These are phyloP conservation scores for Drosophila pandora DNA, from an alignment of 1,140 invertebrate species.

Conservation along the genomic window DNA sequence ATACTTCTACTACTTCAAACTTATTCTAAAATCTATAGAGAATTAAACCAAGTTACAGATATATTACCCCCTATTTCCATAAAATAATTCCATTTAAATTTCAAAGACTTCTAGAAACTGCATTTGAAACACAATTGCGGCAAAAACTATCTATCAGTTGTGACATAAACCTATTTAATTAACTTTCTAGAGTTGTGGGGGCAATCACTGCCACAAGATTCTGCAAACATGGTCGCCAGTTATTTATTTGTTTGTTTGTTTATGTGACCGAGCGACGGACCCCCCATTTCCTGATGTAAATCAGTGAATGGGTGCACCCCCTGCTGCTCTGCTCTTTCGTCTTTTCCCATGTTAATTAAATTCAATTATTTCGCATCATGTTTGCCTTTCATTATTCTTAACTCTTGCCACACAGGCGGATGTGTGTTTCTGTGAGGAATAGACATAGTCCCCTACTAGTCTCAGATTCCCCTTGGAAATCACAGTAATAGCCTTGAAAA, in stretches of 20 bases:
- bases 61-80: no score
- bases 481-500: no score
- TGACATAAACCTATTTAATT: constrained; percentile 13
- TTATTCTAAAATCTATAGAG: no score
- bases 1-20: no score
- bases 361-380: constrained; percentile 63
- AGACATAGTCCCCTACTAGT: no score
- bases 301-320: constrained; percentile 11
- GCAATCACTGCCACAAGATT: constrained; percentile 19
- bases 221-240: constrained; percentile 15
- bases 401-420: constrained; percentile 1
- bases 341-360: constrained; percentile 70
- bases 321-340: constrained; percentile 13
- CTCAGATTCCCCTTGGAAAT: no score
- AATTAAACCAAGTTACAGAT: no score
- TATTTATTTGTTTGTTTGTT: constrained; percentile 12
- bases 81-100: no score
- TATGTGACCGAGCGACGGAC: neutral
- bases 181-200: neutral
- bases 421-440: neutral
- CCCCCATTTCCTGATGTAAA: constrained; percentile 34
- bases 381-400: constrained; percentile 25
- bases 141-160: neutral
- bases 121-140: neutral
- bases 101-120: neutral